Evolutionary conservation across 2,113 vertebrate species (phyloP), one percentile per base, ranked within the genome.

Genomic region (Nycticebus coucang): DNA sequence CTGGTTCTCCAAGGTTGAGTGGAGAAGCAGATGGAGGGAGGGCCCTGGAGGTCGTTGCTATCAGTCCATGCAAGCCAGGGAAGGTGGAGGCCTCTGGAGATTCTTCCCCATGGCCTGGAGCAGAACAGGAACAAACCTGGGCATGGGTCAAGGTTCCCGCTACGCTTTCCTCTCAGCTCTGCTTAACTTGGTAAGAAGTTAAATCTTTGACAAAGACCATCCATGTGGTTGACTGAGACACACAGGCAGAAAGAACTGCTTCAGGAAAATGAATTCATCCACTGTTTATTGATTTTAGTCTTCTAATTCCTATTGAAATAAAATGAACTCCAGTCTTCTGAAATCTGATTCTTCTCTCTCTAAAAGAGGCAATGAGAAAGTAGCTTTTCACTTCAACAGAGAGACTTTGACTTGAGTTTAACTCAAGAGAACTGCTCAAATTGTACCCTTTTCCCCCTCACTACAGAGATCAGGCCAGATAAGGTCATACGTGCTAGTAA

Each of bases 231-330:
- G 60, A 77, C 35, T 35, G 62, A 57, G n/a, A 68, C 7, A 64
- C 0, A 41, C 1, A 41, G 33, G 14, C 17, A 68, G 30, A 60
- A 71, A 68, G 30, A 60, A 71, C 28, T 68, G 28, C 45, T 79
- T 79, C 69, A 60, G 64, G 64, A 82, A 79, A 93, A 66, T 4
- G 53, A 9, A 72, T 59, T 78, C 22, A 93, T 7, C 66, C 10
- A 79, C 13, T 57, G 28, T 33, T 33, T 24, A 79, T 53, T 53
- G 14, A 69, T 33, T 89, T 75, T 28, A 37, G 41, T 79, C 26
- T 89, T 84, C 21, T 83, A 68, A 89, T 81, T 85, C 68, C 55
- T 81, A 88, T 62, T 37, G 37, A 91, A 86, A 92, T 41, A 69
- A 81, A 93, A 79, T 15, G 57, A 92, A 78, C 24, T 53, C 64